Evolutionary conservation across 2,113 vertebrate genomes (phyloP).

Genomic region (Melanerpes formicivorus): DNA sequence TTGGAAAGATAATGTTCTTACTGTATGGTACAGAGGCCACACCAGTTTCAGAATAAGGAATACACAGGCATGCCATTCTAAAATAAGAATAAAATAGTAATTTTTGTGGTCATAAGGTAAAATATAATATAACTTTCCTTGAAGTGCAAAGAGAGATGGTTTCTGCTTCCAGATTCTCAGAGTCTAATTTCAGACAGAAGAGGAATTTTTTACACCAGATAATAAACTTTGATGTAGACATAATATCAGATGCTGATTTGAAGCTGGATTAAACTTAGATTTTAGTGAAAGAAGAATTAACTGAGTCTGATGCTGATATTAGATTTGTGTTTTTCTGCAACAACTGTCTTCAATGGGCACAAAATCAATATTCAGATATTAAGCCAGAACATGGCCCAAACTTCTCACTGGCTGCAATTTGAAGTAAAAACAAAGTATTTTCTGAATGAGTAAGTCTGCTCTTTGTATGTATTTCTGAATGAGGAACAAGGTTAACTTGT

Average conservation of each 20-base stretch:
- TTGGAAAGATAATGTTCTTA: neutral
- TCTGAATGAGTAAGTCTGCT: neutral
- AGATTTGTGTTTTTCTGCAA: neutral
- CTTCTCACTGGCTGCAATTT: neutral
- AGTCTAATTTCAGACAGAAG: neutral
- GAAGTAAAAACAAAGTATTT: neutral
- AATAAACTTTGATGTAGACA: neutral
- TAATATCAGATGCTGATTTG: neutral
- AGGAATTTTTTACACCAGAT: neutral
- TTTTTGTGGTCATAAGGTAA: neutral
- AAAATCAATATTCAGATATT: neutral
- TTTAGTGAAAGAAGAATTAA: neutral
- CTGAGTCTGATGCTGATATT: neutral
- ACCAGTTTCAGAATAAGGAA: neutral
- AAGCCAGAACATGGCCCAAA: neutral
- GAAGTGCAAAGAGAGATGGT: neutral
- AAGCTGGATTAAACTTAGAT: neutral
- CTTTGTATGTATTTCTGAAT: neutral
- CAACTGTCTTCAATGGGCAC: neutral
- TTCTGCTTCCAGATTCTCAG: neutral
- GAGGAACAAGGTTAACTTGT: neutral
- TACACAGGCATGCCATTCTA: neutral
- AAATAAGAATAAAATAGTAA: neutral
- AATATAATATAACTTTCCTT: neutral
- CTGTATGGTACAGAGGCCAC: neutral